Percentiles rank a stretch among this genome's conserved stretches.
Conservation (phyloP, 2,113 vertebrate species). For the Eleginops maclovinus region DNA sequence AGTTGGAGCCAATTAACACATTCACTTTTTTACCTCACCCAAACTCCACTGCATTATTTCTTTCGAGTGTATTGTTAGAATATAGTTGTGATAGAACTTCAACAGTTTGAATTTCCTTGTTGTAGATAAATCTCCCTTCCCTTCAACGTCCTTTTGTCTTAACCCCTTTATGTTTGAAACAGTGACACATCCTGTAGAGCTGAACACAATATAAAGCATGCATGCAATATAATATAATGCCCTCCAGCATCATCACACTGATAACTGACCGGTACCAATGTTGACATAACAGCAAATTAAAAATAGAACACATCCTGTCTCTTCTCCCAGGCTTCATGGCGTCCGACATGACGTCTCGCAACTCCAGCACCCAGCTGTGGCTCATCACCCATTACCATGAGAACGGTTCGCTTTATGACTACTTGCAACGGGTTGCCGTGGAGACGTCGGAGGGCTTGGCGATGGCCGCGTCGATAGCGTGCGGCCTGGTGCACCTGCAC, state of each 20-base stretch:
- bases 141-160: not conserved
- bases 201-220: not conserved
- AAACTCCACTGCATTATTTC: too few relatives aligned
- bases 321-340: slow-evolving; percentile 84
- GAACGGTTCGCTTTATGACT: slow-evolving; percentile 87
- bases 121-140: not conserved
- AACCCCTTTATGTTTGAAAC: not conserved
- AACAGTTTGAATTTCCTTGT: not conserved
- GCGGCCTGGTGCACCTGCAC: slow-evolving; percentile 87
- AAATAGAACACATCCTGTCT: not conserved
- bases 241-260: not conserved
- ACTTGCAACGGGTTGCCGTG: slow-evolving; percentile 85
- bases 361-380: slow-evolving; percentile 90
- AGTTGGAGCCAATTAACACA: too few relatives aligned
- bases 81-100: too few relatives aligned
- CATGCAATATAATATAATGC: not conserved
- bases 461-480: slow-evolving; percentile 84
- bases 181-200: not conserved
- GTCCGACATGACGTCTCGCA: slow-evolving; percentile 88
- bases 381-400: slow-evolving; percentile 89
- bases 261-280: too few relatives aligned
- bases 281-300: too few relatives aligned
- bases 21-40: too few relatives aligned
- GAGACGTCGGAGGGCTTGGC: slow-evolving; percentile 84
- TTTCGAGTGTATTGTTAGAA: too few relatives aligned